Percentiles rank a stretch among this genome's conserved stretches.
Conservation (phyloP, 2,797 vertebrate genomes). For the Ptychadena robeensis region DNA sequence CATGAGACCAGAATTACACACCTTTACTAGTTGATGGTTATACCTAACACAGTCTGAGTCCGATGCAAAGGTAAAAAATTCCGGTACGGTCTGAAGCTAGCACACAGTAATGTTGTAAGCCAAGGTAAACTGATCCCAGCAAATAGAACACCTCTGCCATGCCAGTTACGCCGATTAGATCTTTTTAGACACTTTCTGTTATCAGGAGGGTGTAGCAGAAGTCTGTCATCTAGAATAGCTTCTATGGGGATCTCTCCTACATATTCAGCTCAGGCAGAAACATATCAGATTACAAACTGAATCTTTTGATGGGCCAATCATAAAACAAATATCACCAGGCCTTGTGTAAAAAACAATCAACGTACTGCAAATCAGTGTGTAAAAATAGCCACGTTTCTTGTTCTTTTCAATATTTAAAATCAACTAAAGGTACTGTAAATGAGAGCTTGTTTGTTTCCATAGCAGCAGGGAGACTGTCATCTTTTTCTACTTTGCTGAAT, state of each 20-base stretch:
- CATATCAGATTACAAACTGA: neutral
- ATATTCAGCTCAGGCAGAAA: neutral
- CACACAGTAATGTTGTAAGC: neutral
- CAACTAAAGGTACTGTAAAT: constrained; percentile 23
- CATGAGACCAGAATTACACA: too few species aligned
- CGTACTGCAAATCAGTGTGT: neutral
- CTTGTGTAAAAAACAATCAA: neutral
- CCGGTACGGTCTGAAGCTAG: neutral
- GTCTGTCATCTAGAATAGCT: neutral
- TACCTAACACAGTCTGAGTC: too few species aligned
- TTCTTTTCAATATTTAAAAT: constrained; percentile 1
- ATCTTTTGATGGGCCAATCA: neutral
- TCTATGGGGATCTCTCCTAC: neutral
- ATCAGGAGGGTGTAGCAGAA: neutral
- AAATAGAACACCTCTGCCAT: neutral
- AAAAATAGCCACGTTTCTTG: neutral
- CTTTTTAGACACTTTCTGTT: neutral
- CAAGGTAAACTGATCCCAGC: neutral
- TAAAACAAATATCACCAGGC: neutral
- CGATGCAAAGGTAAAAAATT: too few species aligned
- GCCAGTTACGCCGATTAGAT: neutral
- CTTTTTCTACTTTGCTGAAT: constrained; percentile 7
- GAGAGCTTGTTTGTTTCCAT: constrained; percentile 47
- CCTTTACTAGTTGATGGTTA: too few species aligned
- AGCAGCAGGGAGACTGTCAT: constrained; percentile 38